phyloP scores from a whole-genome alignment of 2,113 vertebrate genomes.

The Dicaeum eximium region DNA sequence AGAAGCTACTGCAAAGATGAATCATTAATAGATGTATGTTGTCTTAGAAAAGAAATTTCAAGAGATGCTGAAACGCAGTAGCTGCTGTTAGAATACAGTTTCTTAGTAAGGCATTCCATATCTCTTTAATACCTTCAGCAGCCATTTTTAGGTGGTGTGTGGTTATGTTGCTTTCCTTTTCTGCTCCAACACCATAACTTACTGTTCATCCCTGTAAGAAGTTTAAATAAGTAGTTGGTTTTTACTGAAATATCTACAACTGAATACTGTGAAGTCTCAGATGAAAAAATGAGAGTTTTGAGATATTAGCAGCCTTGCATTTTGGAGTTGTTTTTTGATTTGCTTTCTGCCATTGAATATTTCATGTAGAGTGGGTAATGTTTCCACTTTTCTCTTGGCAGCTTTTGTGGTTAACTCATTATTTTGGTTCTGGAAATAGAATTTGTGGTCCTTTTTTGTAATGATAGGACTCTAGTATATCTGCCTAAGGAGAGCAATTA shows the following conservation, averaged over 20 bases:
- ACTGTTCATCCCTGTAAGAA: not conserved
- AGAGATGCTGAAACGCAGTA: not conserved
- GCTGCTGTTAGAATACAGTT: not conserved
- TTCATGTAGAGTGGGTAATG: not conserved
- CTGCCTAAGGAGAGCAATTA: not conserved
- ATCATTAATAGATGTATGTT: not conserved
- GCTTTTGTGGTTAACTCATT: not conserved
- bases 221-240: not conserved
- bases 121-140: not conserved
- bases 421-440: not conserved
- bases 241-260: not conserved
- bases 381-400: not conserved
- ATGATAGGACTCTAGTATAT: not conserved
- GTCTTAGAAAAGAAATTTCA: constrained; percentile 35
- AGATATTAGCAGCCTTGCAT: not conserved
- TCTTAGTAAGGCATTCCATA: not conserved
- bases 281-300: not conserved
- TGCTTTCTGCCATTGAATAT: not conserved
- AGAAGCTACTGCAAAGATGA: constrained; percentile 37
- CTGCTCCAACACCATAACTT: not conserved
- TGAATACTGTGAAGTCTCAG: not conserved
- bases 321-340: not conserved
- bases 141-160: not conserved
- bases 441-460: not conserved
- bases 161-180: not conserved